Evolutionary conservation across 2,797 vertebrate genomes (phyloP), one percentile per base, ranked within the genome.

Genomic region (Lagothrix lagotricha): DNA sequence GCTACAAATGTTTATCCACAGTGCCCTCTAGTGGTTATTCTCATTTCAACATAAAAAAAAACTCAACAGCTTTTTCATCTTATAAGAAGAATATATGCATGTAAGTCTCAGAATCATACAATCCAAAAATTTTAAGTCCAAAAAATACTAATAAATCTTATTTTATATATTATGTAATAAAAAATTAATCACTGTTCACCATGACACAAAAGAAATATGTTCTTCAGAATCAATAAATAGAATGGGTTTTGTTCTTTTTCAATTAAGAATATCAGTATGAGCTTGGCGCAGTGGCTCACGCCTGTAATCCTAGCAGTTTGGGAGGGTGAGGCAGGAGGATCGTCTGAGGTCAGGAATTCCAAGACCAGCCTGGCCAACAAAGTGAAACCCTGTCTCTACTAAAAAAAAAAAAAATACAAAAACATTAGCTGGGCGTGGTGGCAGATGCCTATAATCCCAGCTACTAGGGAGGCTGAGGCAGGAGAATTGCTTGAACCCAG

Each of bases 1-100:
- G 36, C 11, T 19, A 58, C 84, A 98, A 98, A 97, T 70, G 95
- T 93, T 98, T 98, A 95, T 91, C 94, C 95, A 98, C 97, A 98
- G 93, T 98, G 98, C 98, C 98, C 98, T 98, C 99, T 99, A 98
- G 98, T 88, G 77, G 97, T 57, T n/a, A 44, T n/a, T 96, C 85
- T 64, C 39, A 93, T 94, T 97, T 97, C 86, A 94, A 50, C 67
- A 97, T 24, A 83, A 5, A 57, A 88, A 86, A 67, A 64, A 48
- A 61, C 54, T 36, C 57, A 67, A 70, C 96, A 46, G 39, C 75
- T 67, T 48, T 76, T 81, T 41, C 44, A 19, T 24, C 22, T 64
- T 61, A 58, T 84, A 44, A 85, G n/a, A 90, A 13, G 24, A 77
- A 44, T 28, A 11, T 11, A 54, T 4, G 26, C 20, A 64, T 77